A percentile compares a stretch with the other conserved stretches of the same genome.
These are phyloP conservation scores for Embiotoca jacksoni DNA, from an alignment of 2,113 vertebrate species.

Conservation along the genomic window DNA sequence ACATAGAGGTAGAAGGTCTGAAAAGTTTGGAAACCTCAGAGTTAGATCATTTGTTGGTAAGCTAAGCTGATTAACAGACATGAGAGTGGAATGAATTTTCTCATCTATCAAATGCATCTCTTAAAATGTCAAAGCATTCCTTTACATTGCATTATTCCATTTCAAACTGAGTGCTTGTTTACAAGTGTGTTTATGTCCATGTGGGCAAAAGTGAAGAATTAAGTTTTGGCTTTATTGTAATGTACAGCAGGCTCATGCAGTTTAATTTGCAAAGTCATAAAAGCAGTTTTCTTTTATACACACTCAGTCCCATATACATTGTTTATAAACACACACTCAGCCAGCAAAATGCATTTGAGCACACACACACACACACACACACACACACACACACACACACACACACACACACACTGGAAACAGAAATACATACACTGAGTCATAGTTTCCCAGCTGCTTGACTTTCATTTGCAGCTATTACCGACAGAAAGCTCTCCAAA, in stretches of 20 bases:
- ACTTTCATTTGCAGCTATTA: slow-evolving; percentile 19
- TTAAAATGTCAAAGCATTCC: neutral
- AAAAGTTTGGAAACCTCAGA: too few relatives aligned
- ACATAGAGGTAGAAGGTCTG: too few relatives aligned
- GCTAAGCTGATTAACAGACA: too few relatives aligned
- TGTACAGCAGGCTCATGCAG: neutral
- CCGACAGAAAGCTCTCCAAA: slow-evolving; percentile 43
- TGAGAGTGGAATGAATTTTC: neutral
- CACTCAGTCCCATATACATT: neutral
- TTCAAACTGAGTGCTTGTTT: neutral
- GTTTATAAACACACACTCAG: neutral
- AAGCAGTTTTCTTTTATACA: neutral
- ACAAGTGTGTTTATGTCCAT: neutral
- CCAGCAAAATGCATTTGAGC: neutral
- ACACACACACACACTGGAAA: slow-evolving; percentile 2
- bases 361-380: neutral
- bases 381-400: neutral
- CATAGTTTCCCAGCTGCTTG: slow-evolving; percentile 13
- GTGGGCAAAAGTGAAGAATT: neutral
- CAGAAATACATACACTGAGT: slow-evolving; percentile 28
- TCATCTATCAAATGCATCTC: neutral
- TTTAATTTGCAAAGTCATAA: slow-evolving; percentile 8
- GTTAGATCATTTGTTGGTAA: too few relatives aligned
- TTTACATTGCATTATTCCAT: neutral
- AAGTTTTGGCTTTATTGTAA: neutral